These are phyloP conservation scores for Polypterus senegalus DNA, from an alignment of 2,113 vertebrate genomes.

Conservation along the genomic window DNA sequence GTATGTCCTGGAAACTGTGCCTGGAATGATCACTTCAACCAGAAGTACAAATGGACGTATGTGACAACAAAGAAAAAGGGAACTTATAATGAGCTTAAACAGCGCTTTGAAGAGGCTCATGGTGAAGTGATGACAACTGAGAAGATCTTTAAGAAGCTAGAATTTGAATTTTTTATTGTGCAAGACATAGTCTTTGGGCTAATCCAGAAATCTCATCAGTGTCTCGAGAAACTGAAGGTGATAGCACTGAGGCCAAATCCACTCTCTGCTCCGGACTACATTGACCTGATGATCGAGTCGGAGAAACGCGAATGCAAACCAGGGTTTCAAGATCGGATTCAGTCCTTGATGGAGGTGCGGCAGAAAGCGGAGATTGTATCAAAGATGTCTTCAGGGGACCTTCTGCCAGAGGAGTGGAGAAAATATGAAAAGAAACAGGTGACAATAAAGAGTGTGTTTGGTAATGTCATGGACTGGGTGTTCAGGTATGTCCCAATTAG, in stretches of 20 bases:
- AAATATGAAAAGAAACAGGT: no score
- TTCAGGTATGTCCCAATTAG: no score
- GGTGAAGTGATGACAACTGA: slow-evolving; percentile 4
- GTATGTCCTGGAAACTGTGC: slow-evolving; percentile 6
- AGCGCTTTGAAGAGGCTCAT: not conserved
- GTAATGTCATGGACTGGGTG: no score
- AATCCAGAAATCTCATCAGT: not conserved
- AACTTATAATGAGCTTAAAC: slow-evolving; percentile 7
- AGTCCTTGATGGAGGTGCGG: not conserved
- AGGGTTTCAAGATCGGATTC: slow-evolving; percentile 4
- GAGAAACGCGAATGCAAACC: not conserved
- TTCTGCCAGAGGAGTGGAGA: not conserved
- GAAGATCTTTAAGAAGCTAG: slow-evolving; percentile 2
- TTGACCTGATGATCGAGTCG: slow-evolving; percentile 3
- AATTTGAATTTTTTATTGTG: not conserved
- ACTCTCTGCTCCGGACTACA: slow-evolving; percentile 7
- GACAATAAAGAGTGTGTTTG: no score
- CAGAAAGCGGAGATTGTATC: not conserved
- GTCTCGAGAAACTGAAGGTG: not conserved
- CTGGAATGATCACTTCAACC: not conserved
- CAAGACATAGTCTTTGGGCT: not conserved
- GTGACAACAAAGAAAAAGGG: slow-evolving; percentile 1
- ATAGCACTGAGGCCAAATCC: slow-evolving; percentile 12
- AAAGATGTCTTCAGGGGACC: not conserved
- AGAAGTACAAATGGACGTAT: not conserved